Percentiles rank a stretch among this genome's conserved stretches.
Conservation (phyloP, 2,797 vertebrate species). For the Gymnothorax reevesii region DNA sequence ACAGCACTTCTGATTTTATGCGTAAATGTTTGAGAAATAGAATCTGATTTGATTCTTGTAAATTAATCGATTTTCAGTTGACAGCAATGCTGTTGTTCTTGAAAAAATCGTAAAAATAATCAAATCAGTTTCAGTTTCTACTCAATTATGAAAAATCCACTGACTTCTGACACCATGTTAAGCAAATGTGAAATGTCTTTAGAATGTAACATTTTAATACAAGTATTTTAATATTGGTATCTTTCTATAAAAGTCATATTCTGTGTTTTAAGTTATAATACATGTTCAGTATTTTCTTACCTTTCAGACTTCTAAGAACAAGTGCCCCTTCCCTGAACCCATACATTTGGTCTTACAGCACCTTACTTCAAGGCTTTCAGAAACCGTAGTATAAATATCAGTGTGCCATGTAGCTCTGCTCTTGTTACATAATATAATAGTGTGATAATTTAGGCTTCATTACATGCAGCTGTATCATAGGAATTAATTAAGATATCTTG, state of each 20-base stretch:
- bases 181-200: background rate
- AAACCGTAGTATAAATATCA: background rate
- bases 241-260: background rate
- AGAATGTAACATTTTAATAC: background rate
- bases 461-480: background rate
- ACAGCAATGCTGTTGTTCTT: background rate
- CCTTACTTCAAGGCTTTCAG: background rate
- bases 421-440: background rate
- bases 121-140: background rate
- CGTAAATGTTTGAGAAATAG: no score
- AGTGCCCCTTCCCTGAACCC: background rate
- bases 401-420: background rate
- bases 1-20: background rate
- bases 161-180: background rate
- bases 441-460: background rate
- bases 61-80: background rate
- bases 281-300: background rate
- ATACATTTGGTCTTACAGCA: background rate
- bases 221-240: background rate
- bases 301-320: background rate
- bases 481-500: no score
- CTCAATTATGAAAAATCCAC: background rate
- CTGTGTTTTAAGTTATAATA: background rate
- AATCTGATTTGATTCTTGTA: background rate
- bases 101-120: background rate